Conservation (phyloP, 2,113 vertebrate species). For the Podarcis cretensis region DNA sequence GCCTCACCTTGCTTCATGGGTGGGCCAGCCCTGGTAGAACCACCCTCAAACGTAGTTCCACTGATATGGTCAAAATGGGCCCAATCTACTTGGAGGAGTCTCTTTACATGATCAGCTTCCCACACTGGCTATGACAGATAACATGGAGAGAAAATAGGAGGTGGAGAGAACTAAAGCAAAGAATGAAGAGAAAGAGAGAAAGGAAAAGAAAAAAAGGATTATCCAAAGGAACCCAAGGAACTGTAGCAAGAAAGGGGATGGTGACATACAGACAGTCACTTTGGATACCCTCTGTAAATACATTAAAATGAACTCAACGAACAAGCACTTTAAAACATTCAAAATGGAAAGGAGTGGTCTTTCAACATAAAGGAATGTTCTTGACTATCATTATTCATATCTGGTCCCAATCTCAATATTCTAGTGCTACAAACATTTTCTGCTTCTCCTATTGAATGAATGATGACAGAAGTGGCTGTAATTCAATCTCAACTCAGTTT, state of each 20-base stretch:
- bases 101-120: neutral
- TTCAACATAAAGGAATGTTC: neutral
- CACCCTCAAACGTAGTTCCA: neutral
- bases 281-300: neutral
- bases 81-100: neutral
- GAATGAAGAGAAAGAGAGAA: neutral
- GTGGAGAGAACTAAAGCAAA: neutral
- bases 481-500: slow-evolving; percentile 23
- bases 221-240: slow-evolving; percentile 12
- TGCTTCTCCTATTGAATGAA: neutral
- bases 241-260: neutral
- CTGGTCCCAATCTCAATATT: neutral
- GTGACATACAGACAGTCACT: neutral
- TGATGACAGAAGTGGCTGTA: neutral
- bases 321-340: neutral
- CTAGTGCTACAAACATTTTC: neutral
- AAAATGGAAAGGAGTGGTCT: neutral
- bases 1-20: no score
- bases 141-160: neutral
- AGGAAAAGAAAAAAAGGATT: slow-evolving; percentile 4
- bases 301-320: neutral
- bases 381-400: neutral
- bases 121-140: neutral
- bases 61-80: neutral
- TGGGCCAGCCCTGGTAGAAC: neutral